Evolutionary conservation across 2,888 invertebrate genomes (phyloP), one percentile per base, ranked within the genome.

Genomic region (Drosophila mercatorum): DNA sequence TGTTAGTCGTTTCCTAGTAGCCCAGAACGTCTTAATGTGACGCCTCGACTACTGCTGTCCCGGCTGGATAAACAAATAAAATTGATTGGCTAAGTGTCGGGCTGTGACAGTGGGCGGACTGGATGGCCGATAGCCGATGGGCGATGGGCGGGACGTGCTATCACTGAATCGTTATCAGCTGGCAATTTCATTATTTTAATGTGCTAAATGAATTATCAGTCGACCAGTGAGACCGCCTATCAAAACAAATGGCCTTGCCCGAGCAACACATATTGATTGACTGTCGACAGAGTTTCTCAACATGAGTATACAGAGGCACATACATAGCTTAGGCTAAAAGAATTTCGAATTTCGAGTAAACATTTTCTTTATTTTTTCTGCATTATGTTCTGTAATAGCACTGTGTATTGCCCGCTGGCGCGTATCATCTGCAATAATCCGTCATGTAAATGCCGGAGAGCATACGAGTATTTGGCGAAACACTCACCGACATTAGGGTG

Each of bases 371-470:
- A 68, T 22, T 67, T 49, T 28, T 68, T 88, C 49, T 85, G 76
- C 38, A 72, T 78, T 36, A 92, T 51, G 64, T 91, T 91, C 34
- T 82, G 83, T 17, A 92, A 57, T 17, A 92, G 60, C 38, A 92
- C 69, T 67, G 81, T 92, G 66, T 91, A 91, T 38, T 91, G 92
- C n/a, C 89, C 84, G 68, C 91, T 91, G 17, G 91, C 82, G 69
- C 81, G 83, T 4, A 90, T 55, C 77, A 92, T 90, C 92, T 92
- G 79, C 47, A 77, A 85, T 65, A 40, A 17, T 56, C n/a, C 26
- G 28, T 3, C 17, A 10, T 44, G 53, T 58, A 3, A 53, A 56
- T 47, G 28, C 38, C 17, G 11, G 14, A 40, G 6, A 14, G 28
- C 26, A 36, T 11, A 0, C 5, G 17, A 31, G 12, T 36, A 59